Percentiles rank a stretch among this genome's conserved stretches.
Conservation (phyloP, 2,113 vertebrate genomes). For the Tringa solitaria region DNA sequence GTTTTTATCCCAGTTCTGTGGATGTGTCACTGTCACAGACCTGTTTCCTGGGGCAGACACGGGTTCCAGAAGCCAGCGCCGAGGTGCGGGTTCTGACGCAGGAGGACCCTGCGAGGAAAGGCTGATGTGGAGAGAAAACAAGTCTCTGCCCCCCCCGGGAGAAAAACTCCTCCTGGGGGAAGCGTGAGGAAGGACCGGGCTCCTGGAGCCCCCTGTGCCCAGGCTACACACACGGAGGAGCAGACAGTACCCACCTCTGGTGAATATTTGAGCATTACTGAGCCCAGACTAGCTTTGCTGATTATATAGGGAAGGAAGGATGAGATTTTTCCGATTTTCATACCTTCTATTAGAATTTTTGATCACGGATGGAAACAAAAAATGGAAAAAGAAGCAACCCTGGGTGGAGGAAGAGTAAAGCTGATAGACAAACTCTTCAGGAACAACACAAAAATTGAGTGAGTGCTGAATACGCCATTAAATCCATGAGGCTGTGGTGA, state of each 20-base stretch:
- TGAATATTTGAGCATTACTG: too few species aligned
- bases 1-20: not conserved
- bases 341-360: not conserved
- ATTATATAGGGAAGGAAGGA: not conserved
- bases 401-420: not conserved
- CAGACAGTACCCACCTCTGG: not conserved
- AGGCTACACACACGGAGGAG: not conserved
- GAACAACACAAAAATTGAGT: rapidly evolving
- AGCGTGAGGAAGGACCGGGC: not conserved
- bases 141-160: not conserved
- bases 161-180: not conserved
- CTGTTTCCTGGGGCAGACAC: not conserved
- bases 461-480: not conserved
- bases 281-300: not conserved
- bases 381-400: not conserved
- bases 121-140: not conserved
- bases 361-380: not conserved
- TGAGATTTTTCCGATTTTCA: not conserved
- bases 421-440: not conserved
- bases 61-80: rapidly evolving
- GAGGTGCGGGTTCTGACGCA: not conserved
- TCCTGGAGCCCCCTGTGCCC: not conserved
- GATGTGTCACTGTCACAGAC: not conserved
- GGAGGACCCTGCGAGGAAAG: not conserved
- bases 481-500: too few species aligned